phyloP scores from a whole-genome alignment of 2,888 invertebrate species.

The Azorinus chamasolen region DNA sequence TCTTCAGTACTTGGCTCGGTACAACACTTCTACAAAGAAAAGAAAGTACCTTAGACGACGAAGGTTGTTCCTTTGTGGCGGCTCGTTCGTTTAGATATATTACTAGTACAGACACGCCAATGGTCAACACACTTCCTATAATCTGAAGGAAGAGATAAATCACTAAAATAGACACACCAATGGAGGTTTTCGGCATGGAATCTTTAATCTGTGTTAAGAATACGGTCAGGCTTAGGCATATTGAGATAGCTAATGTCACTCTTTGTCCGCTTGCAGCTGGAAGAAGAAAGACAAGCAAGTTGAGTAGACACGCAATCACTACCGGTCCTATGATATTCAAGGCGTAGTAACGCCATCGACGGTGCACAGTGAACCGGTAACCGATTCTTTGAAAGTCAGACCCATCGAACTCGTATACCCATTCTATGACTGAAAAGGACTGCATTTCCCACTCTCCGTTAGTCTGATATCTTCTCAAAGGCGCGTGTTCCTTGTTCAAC shows the following conservation, averaged over 20 bases:
- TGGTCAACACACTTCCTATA: too few relatives aligned
- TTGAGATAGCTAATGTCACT: slow-evolving; percentile 58
- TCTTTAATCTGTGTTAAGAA: slow-evolving; percentile 54
- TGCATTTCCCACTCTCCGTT: slow-evolving; percentile 20
- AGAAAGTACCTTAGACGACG: too few relatives aligned
- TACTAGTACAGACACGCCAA: too few relatives aligned
- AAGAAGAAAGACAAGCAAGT: slow-evolving; percentile 56
- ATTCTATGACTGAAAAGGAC: not conserved
- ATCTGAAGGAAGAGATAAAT: slow-evolving; percentile 36
- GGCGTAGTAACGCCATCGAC: slow-evolving; percentile 53
- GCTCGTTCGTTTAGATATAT: too few relatives aligned
- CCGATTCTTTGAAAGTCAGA: slow-evolving; percentile 5
- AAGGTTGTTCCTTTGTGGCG: too few relatives aligned
- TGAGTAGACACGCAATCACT: slow-evolving; percentile 49
- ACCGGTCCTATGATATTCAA: slow-evolving; percentile 60
- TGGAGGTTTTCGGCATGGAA: slow-evolving; percentile 51
- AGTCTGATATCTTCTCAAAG: slow-evolving; percentile 10
- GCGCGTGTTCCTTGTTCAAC: not conserved
- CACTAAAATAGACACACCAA: slow-evolving; percentile 55
- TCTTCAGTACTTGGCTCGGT: too few relatives aligned
- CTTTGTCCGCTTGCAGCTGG: slow-evolving; percentile 63
- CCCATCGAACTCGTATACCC: not conserved
- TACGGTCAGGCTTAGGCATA: slow-evolving; percentile 63
- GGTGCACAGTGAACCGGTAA: slow-evolving; percentile 32
- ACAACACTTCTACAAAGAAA: too few relatives aligned